Evolutionary conservation across 2,113 vertebrate genomes (phyloP), one percentile per base, ranked within the genome.

Genomic region (Etheostoma spectabile): DNA sequence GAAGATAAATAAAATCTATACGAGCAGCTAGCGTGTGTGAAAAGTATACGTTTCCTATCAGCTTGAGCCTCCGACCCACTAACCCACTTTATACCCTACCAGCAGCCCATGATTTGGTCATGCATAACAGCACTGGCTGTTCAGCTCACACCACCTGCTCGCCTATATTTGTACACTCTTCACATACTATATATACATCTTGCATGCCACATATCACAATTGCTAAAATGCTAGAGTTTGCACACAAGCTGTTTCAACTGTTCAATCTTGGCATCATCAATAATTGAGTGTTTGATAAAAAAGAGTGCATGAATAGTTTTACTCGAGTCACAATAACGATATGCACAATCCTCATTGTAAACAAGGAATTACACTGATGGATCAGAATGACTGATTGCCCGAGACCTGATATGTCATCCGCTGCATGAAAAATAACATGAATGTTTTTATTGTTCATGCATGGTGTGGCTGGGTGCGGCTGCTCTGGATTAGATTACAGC

Each of bases 131-230:
- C 86, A 80, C 86, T 59, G 85, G 90, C 80, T 69, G 42, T 27
- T 70, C 8, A 64, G 80, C 74, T 82, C 63, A 42, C 91, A 68
- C 65, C 87, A 89, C 87, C 91, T 90, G 85, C 77, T 71, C 78
- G 80, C 59, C 81, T 90, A 85, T 89, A 86, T 79, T 48, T 76
- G 80, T 8, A 15, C 77, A 49, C 68, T 56, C 74, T 60, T 82
- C 38, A 55, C 57, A 75, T 63, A 30, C 67, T 65, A 68, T 77
- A 70, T 82, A 68, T 70, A 64, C 66, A 52, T 84, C 45, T 82
- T 49, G 3, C 80, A 79, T 83, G 66, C 57, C 86, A 74, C 48
- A 74, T 73, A 86, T 86, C 81, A 52, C 1, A 74, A 70, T 57
- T 0, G 45, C 38, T 75, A 16, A 53, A 13, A 59, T 16, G 53